Percentiles rank a stretch among this genome's conserved stretches.
These are phyloP conservation scores for Dioctria rufipes DNA, from an alignment of 2,888 invertebrate species.

Conservation along the genomic window DNA sequence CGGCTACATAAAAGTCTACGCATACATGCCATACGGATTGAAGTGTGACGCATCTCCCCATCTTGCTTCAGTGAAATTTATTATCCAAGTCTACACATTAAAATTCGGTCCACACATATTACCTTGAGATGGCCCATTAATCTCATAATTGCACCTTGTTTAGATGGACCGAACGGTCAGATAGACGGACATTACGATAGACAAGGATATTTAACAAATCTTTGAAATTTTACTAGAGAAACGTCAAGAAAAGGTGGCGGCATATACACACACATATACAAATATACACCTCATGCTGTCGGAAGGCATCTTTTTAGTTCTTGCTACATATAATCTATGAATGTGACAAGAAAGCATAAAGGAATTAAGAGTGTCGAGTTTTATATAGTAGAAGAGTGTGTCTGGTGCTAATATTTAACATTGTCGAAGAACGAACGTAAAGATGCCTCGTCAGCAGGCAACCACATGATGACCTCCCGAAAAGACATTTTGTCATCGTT, in stretches of 20 bases:
- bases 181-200: too few relatives aligned
- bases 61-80: conserved; percentile 4
- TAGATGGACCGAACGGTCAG: neutral
- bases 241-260: neutral
- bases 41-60: neutral
- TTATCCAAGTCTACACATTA: conserved; percentile 7
- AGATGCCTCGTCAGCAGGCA: neutral
- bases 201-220: neutral
- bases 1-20: too few relatives aligned
- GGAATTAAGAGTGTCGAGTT: neutral
- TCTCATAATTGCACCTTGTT: conserved; percentile 24
- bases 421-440: neutral
- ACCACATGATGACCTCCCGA: conserved; percentile 17
- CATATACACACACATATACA: too few relatives aligned
- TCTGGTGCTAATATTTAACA: neutral
- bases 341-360: conserved; percentile 19
- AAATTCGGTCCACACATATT: conserved; percentile 19
- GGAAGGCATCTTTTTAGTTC: neutral
- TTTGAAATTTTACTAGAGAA: conserved; percentile 2
- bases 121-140: conserved; percentile 34
- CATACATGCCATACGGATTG: neutral
- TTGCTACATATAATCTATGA: neutral
- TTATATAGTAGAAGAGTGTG: neutral
- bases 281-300: neutral
- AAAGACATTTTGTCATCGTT: conserved; percentile 33